These are phyloP conservation scores for Rhinichthys klamathensis DNA, from an alignment of 2,113 vertebrate genomes.

Conservation along the genomic window DNA sequence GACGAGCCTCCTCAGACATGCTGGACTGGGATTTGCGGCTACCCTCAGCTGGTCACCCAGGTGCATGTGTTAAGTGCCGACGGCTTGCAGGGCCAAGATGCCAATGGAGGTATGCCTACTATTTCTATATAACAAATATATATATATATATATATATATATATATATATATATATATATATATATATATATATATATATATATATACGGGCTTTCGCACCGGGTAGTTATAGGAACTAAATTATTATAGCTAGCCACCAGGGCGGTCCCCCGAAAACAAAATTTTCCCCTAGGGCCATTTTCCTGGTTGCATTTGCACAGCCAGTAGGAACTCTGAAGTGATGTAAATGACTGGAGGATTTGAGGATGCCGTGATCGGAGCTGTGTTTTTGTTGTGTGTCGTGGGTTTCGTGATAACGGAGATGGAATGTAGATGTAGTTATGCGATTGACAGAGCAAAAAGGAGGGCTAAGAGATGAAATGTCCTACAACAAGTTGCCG, in stretches of 20 bases:
- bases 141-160: too few species aligned
- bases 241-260: not conserved
- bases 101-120: slow-evolving; percentile 76
- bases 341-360: not conserved
- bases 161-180: too few species aligned
- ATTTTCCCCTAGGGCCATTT: not conserved
- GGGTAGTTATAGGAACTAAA: not conserved
- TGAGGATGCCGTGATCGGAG: not conserved
- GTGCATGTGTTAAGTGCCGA: slow-evolving; percentile 84
- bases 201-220: not conserved
- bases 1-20: slow-evolving; percentile 88
- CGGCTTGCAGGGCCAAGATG: slow-evolving; percentile 84
- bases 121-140: not conserved
- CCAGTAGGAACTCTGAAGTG: not conserved
- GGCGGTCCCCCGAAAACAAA: not conserved
- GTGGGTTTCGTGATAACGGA: too few species aligned
- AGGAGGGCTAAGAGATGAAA: too few species aligned
- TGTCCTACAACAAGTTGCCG: too few species aligned
- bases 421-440: too few species aligned
- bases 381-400: too few species aligned
- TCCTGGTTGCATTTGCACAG: not conserved
- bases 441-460: too few species aligned
- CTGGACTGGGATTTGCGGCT: slow-evolving; percentile 91
- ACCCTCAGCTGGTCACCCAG: slow-evolving; percentile 89
- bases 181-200: not conserved